Conservation (phyloP, 2,888 invertebrate species). For the Podotricha telesiphe region DNA sequence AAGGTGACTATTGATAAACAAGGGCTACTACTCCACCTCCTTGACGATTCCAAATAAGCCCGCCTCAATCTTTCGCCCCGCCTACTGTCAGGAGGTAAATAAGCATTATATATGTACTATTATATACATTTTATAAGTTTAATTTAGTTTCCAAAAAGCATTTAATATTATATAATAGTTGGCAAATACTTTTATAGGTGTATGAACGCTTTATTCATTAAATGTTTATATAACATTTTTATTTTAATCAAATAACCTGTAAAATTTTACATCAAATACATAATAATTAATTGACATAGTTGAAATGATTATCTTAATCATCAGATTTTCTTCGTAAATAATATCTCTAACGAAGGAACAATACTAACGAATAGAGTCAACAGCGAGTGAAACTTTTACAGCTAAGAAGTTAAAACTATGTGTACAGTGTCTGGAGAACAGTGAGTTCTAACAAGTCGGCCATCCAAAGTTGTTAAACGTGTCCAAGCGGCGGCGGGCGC, state of each 20-base stretch:
- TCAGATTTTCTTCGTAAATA: conserved; percentile 29
- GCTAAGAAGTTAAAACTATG: conserved; percentile 76
- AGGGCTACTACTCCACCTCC: conserved; percentile 75
- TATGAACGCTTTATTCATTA: too few relatives aligned
- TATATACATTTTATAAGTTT: conserved; percentile 53
- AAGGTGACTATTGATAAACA: conserved; percentile 67
- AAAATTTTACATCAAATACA: background rate
- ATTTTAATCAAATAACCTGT: background rate
- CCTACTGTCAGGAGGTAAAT: conserved; percentile 77
- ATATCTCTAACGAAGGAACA: conserved; percentile 53
- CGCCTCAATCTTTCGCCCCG: conserved; percentile 79
- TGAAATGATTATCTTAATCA: background rate
- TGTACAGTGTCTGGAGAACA: conserved; percentile 70
- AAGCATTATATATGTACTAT: conserved; percentile 69
- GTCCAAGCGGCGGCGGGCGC: conserved; percentile 55
- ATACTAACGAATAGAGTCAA: conserved; percentile 72
- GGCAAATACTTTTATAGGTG: background rate
- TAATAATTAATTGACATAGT: background rate
- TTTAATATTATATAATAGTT: background rate
- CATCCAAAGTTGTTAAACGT: conserved; percentile 76
- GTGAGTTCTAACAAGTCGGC: conserved; percentile 75
- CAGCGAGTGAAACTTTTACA: conserved; percentile 71
- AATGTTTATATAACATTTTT: background rate
- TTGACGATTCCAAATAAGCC: conserved; percentile 80
- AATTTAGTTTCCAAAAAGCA: background rate